Evolutionary conservation across 2,888 invertebrate genomes (phyloP).

Genomic region (Sphaerophoria rueppellii): DNA sequence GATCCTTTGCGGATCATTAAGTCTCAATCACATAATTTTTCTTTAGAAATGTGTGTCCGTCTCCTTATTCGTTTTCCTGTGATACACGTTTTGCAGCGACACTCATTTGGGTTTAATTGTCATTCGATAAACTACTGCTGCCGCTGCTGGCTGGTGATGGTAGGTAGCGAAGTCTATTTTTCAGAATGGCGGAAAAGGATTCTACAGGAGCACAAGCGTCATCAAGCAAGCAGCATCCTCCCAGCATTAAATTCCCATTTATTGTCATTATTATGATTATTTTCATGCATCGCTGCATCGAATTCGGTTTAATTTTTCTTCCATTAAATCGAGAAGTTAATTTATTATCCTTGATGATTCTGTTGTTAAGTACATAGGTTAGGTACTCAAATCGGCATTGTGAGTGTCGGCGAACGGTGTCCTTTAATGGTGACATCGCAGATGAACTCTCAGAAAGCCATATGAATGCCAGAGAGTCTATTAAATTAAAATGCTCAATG

Average conservation of each 20-base stretch:
- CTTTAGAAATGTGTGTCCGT: constrained; percentile 40
- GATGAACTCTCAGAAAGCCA: constrained; percentile 62
- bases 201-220: constrained; percentile 43
- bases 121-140: constrained; percentile 40
- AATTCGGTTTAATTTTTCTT: constrained; percentile 81
- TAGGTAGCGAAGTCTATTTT: neutral
- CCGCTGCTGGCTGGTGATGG: neutral
- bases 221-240: constrained; percentile 58
- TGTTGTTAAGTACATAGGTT: constrained; percentile 3
- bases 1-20: constrained; percentile 73
- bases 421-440: constrained; percentile 73
- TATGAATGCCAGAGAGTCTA: constrained; percentile 69
- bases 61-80: constrained; percentile 2
- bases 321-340: constrained; percentile 72
- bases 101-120: constrained; percentile 63
- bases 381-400: constrained; percentile 7
- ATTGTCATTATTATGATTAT: constrained; percentile 74
- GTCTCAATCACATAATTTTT: constrained; percentile 72
- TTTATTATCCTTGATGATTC: constrained; percentile 65
- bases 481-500: constrained; percentile 51
- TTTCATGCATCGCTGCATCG: constrained; percentile 81
- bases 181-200: constrained; percentile 66
- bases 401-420: constrained; percentile 46
- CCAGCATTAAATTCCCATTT: constrained; percentile 60
- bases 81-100: constrained; percentile 1